Percentiles rank a stretch among this genome's conserved stretches.
phyloP scores from a whole-genome alignment of 2,888 invertebrate species.

The Priocnemis perturbator region DNA sequence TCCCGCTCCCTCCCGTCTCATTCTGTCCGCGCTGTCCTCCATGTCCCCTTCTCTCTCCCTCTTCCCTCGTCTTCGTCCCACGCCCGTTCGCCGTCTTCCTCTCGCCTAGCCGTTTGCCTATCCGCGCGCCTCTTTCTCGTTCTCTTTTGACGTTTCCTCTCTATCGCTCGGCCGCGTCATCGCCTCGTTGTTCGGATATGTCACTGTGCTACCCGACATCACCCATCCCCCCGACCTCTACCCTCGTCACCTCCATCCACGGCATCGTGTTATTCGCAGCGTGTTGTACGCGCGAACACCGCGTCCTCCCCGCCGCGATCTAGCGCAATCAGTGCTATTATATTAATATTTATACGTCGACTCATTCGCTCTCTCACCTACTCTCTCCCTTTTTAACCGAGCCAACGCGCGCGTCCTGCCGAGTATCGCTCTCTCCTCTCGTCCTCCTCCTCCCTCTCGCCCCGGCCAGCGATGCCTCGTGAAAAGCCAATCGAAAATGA shows the following conservation, averaged over 20 bases:
- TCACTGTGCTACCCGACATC: conserved; percentile 55
- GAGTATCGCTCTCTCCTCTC: conserved; percentile 3
- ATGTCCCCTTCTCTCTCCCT: conserved; percentile 13
- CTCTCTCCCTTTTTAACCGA: background rate
- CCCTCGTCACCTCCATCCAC: conserved; percentile 13
- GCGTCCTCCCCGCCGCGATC: conserved; percentile 49
- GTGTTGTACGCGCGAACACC: conserved; percentile 35
- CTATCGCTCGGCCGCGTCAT: conserved; percentile 47
- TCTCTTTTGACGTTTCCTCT: conserved; percentile 13
- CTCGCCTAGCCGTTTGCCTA: background rate
- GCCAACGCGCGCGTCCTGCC: background rate
- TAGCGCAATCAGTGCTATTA: conserved; percentile 67
- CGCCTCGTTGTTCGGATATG: conserved; percentile 56
- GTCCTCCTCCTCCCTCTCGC: conserved; percentile 1
- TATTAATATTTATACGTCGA: conserved; percentile 66
- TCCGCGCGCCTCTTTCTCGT: conserved; percentile 2
- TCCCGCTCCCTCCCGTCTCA: conserved; percentile 25
- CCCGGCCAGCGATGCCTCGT: conserved; percentile 30
- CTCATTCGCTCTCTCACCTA: background rate
- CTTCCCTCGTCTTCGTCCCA: conserved; percentile 32
- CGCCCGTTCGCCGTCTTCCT: conserved; percentile 12
- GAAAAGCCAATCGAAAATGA: conserved; percentile 49
- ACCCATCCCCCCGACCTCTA: conserved; percentile 31
- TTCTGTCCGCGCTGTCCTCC: conserved; percentile 1
- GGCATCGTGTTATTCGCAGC: conserved; percentile 39